Conservation (phyloP, 2,888 invertebrate genomes). For the Pollenia labialis region DNA sequence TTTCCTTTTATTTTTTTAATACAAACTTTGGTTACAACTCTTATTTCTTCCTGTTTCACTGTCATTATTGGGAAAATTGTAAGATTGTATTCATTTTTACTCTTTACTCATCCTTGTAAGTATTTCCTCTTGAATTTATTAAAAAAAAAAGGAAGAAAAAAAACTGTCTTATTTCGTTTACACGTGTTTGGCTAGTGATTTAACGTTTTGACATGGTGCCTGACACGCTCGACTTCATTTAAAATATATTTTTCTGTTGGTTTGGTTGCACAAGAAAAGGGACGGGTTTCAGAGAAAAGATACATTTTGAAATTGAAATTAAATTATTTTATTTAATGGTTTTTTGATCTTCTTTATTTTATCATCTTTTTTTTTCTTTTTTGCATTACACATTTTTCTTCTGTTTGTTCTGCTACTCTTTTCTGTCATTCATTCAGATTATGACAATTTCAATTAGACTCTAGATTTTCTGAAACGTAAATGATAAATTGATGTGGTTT, state of each 20-base stretch:
- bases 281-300: not conserved
- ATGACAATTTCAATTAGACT: not conserved
- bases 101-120: conserved; percentile 10
- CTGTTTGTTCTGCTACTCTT: not conserved
- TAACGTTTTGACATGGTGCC: conserved; percentile 46
- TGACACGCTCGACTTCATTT: conserved; percentile 56
- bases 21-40: conserved; percentile 34
- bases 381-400: not conserved
- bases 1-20: conserved; percentile 37
- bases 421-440: conserved; percentile 4
- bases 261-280: not conserved
- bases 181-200: conserved; percentile 42
- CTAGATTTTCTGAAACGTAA: not conserved
- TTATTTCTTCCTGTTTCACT: conserved; percentile 18
- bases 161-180: conserved; percentile 44
- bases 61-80: conserved; percentile 38
- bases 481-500: conserved; percentile 2
- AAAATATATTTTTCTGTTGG: conserved; percentile 10
- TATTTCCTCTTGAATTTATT: conserved; percentile 35
- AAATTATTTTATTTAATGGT: conserved; percentile 47
- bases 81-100: conserved; percentile 6
- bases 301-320: conserved; percentile 32
- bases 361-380: not conserved
- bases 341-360: conserved; percentile 22
- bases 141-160: conserved; percentile 1